Conservation (phyloP, 1,140 invertebrate genomes). For the Drosophila funebris region DNA sequence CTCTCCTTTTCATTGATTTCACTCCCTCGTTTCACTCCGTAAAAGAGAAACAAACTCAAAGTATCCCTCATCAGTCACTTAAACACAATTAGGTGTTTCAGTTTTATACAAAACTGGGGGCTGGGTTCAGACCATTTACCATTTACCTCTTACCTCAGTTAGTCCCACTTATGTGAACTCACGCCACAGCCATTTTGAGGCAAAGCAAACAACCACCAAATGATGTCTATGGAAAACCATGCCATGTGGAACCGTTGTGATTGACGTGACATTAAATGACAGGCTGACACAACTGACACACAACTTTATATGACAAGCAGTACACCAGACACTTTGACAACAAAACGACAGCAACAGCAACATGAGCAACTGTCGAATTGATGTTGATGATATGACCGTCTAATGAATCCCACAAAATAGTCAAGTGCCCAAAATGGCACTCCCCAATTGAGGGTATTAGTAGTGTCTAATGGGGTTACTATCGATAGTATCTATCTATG, state of each 20-base stretch:
- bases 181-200: slow-evolving; percentile 8
- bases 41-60: background rate
- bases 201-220: slow-evolving; percentile 46
- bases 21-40: background rate
- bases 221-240: slow-evolving; percentile 34
- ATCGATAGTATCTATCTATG: background rate
- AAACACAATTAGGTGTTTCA: slow-evolving; percentile 8
- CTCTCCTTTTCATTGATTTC: background rate
- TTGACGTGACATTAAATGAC: slow-evolving; percentile 77
- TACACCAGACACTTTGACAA: slow-evolving; percentile 37
- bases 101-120: background rate
- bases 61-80: slow-evolving; percentile 6
- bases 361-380: slow-evolving; percentile 12
- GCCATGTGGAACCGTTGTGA: slow-evolving; percentile 55
- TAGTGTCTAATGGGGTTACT: background rate
- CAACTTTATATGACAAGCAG: slow-evolving; percentile 47
- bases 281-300: slow-evolving; percentile 45
- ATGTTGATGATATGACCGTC: slow-evolving; percentile 32
- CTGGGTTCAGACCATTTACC: background rate
- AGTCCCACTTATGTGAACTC: background rate
- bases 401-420: slow-evolving; percentile 46
- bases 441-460: background rate
- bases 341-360: slow-evolving; percentile 11
- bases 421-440: slow-evolving; percentile 7
- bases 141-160: background rate